Conservation (phyloP, 2,797 vertebrate species). For the Spea hammondii region DNA sequence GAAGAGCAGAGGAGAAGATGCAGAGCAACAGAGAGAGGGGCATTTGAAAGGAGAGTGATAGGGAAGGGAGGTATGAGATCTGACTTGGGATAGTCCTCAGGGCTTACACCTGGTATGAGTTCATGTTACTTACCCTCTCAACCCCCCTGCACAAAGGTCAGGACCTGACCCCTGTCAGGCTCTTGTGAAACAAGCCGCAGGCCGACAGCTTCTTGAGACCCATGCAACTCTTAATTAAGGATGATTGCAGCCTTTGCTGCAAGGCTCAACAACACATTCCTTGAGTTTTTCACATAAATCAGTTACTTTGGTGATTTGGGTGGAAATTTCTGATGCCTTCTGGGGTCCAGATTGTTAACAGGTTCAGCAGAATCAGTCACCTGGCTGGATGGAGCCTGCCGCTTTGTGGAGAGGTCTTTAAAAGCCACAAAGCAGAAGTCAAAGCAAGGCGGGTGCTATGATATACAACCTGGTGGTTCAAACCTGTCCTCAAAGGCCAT, state of each 20-base stretch:
- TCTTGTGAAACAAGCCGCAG: constrained; percentile 44
- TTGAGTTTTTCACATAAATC: constrained; percentile 30
- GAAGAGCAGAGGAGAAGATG: not conserved
- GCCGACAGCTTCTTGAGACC: constrained; percentile 33
- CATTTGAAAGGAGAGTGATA: constrained; percentile 7
- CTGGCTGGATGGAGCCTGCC: not conserved
- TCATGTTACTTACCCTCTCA: constrained; percentile 42
- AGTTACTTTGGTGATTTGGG: constrained; percentile 13
- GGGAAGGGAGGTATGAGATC: constrained; percentile 11
- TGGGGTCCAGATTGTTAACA: constrained; percentile 4
- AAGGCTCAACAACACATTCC: constrained; percentile 40
- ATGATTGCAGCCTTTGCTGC: constrained; percentile 44
- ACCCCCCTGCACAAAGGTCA: constrained; percentile 36
- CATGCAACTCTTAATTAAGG: constrained; percentile 47
- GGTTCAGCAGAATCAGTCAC: not conserved
- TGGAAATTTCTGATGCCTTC: constrained; percentile 6
- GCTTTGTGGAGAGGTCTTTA: not conserved
- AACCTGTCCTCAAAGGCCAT: not conserved
- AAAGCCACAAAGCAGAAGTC: too few relatives aligned
- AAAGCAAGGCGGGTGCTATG: not conserved
- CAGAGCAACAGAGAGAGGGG: not conserved
- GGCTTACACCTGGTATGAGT: constrained; percentile 41
- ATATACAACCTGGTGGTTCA: not conserved
- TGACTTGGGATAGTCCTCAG: constrained; percentile 34
- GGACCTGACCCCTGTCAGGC: constrained; percentile 35